Conservation (phyloP, 2,888 invertebrate genomes). For the Cataglyphis livida region DNA sequence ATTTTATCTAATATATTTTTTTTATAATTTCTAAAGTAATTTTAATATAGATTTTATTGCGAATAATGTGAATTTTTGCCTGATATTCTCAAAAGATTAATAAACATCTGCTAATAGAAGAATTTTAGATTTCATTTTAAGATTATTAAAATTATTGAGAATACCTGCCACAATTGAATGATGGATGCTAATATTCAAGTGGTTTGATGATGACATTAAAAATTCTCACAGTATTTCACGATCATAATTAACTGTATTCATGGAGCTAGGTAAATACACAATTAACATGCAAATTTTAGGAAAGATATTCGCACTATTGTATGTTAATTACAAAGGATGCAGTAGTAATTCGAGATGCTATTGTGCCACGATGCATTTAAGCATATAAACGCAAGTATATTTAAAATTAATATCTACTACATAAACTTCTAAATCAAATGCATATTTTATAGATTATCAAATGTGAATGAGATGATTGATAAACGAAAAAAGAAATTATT, state of each 20-base stretch:
- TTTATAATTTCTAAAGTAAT: neutral
- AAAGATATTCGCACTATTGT: conserved; percentile 16
- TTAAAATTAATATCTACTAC: neutral
- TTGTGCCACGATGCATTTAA: neutral
- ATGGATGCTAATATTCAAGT: conserved; percentile 9
- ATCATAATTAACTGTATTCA: conserved; percentile 8
- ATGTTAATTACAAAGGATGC: conserved; percentile 7
- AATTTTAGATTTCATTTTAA: neutral
- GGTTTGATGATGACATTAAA: neutral
- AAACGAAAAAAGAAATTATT: neutral
- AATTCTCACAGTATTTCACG: neutral
- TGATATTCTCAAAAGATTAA: neutral
- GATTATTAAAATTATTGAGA: neutral
- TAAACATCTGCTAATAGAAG: neutral
- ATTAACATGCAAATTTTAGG: conserved; percentile 31
- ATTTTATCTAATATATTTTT: neutral
- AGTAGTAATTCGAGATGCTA: conserved; percentile 2
- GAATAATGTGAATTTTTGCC: neutral
- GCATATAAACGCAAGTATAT: neutral
- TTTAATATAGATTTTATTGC: neutral
- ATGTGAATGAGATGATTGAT: neutral
- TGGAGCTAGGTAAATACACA: conserved; percentile 18
- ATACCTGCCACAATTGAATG: neutral
- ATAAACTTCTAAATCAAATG: neutral
- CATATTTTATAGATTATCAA: neutral